These are phyloP conservation scores for Serranus cabrilla DNA, from an alignment of 2,797 vertebrate genomes.

Conservation along the genomic window DNA sequence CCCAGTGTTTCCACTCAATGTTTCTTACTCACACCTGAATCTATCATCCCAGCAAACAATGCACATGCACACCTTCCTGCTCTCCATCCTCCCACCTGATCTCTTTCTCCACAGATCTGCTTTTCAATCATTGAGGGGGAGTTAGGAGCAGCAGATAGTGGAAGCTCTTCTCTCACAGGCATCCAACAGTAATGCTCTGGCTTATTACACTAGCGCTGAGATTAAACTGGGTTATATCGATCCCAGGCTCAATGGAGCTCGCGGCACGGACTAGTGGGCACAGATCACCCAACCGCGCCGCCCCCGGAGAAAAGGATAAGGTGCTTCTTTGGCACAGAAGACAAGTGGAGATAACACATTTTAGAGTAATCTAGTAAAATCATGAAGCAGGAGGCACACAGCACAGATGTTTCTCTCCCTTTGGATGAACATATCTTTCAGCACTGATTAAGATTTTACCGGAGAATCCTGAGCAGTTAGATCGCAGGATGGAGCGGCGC, in stretches of 20 bases:
- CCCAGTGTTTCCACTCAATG: not conserved
- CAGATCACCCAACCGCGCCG: conserved; percentile 21
- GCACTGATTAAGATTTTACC: conserved; percentile 1
- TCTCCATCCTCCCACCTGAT: conserved; percentile 13
- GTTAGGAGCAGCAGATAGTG: conserved; percentile 6
- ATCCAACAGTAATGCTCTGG: conserved; percentile 36
- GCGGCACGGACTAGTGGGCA: conserved; percentile 21
- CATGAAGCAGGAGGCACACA: not conserved
- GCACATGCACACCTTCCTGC: conserved; percentile 1
- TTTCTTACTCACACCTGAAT: conserved; percentile 5
- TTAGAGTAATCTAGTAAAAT: conserved; percentile 20
- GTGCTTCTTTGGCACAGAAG: conserved; percentile 10
- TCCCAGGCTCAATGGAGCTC: conserved; percentile 59
- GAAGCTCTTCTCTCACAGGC: conserved; percentile 36
- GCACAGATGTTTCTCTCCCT: conserved; percentile 23
- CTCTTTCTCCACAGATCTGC: conserved; percentile 7
- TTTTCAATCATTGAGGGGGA: conserved; percentile 54
- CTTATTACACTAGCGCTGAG: conserved; percentile 62
- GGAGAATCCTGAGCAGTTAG: not conserved
- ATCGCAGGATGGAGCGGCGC: not conserved
- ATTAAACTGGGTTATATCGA: conserved; percentile 69
- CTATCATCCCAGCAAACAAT: conserved; percentile 36
- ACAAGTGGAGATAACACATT: conserved; percentile 22
- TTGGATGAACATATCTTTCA: conserved; percentile 21
- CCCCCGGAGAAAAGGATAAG: conserved; percentile 5